Conservation (phyloP, 2,797 vertebrate species). For the Xiphorhynchus erythropygius region DNA sequence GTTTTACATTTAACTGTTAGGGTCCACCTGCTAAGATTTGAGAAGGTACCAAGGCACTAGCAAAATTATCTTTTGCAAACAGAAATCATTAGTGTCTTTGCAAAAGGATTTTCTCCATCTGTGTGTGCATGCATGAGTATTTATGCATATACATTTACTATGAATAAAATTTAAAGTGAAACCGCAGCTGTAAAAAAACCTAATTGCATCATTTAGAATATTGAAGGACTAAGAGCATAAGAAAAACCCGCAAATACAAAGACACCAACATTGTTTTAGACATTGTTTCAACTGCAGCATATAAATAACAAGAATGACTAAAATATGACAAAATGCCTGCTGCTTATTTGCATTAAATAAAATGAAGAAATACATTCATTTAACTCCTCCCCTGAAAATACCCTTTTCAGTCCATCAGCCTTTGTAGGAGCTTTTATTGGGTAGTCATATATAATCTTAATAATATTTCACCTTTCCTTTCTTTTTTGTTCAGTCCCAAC, state of each 20-base stretch:
- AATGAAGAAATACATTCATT: neutral
- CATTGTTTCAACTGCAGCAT: neutral
- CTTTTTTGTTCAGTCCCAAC: neutral
- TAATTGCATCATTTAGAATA: slow-evolving; percentile 48
- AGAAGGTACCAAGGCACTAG: neutral
- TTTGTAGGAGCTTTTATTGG: neutral
- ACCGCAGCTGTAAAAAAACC: neutral
- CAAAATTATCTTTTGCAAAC: slow-evolving; percentile 50
- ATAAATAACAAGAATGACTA: slow-evolving; percentile 3
- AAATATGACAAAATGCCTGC: slow-evolving; percentile 1
- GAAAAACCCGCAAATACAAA: neutral
- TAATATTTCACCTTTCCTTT: slow-evolving; percentile 20
- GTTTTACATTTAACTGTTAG: slow-evolving; percentile 24
- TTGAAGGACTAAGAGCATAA: neutral
- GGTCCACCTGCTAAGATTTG: neutral
- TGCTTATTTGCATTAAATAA: slow-evolving; percentile 1
- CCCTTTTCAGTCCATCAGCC: neutral
- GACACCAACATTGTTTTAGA: neutral
- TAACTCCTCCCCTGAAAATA: neutral
- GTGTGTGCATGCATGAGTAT: neutral
- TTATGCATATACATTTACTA: slow-evolving; percentile 50
- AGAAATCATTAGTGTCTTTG: slow-evolving; percentile 48
- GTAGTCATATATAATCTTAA: neutral
- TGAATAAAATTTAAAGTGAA: slow-evolving; percentile 67
- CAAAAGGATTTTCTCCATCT: slow-evolving; percentile 45